phyloP scores from a whole-genome alignment of 2,797 vertebrate genomes.

The Eutrigla gurnardus region DNA sequence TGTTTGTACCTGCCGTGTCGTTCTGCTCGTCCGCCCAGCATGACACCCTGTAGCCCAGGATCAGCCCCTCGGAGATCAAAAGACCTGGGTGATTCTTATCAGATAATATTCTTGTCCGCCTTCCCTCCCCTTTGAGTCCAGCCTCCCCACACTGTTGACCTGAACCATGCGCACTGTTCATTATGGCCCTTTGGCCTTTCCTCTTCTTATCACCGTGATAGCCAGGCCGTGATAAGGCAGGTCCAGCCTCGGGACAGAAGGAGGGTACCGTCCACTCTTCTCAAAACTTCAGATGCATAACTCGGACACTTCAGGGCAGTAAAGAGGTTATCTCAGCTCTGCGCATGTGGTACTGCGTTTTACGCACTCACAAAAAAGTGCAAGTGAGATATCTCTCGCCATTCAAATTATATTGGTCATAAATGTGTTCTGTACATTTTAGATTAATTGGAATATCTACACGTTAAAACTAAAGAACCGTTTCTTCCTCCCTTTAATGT shows the following conservation, averaged over 20 bases:
- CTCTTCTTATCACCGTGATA: constrained; percentile 83
- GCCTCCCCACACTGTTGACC: constrained; percentile 80
- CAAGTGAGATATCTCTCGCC: constrained; percentile 39
- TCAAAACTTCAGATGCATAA: constrained; percentile 72
- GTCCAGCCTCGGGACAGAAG: constrained; percentile 74
- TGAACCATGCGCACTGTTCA: constrained; percentile 74
- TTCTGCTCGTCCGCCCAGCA: constrained; percentile 84
- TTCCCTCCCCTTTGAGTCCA: constrained; percentile 73
- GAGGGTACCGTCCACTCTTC: constrained; percentile 72
- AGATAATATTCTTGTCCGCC: constrained; percentile 81
- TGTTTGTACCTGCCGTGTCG: constrained; percentile 87
- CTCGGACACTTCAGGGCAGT: constrained; percentile 69
- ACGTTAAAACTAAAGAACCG: background rate
- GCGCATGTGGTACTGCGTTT: constrained; percentile 43
- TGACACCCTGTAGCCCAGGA: constrained; percentile 84
- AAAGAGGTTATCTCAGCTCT: constrained; percentile 68
- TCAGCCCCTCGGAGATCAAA: constrained; percentile 85
- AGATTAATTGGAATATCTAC: background rate
- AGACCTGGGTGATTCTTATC: constrained; percentile 83
- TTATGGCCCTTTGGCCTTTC: constrained; percentile 83
- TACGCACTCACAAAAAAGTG: constrained; percentile 37
- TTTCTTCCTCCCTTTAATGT: background rate
- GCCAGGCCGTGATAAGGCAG: constrained; percentile 73
- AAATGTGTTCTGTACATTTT: constrained; percentile 10
- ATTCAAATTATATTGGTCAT: constrained; percentile 19